Evolutionary conservation across 2,797 vertebrate genomes (phyloP), one percentile per base, ranked within the genome.

Genomic region (Anguilla megastoma): DNA sequence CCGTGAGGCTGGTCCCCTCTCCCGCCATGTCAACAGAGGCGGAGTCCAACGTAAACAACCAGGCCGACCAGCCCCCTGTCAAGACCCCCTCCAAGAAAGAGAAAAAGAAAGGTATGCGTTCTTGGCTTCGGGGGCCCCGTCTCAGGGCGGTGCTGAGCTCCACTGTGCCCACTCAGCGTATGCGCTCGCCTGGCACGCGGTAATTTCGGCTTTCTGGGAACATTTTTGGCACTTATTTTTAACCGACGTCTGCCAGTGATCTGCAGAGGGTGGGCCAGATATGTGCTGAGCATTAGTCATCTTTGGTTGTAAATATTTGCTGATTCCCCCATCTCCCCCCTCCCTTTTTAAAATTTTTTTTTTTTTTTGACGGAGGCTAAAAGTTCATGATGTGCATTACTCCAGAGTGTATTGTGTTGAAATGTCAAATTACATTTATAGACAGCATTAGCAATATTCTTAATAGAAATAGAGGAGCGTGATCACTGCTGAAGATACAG

Each of bases 81-180:
- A 92, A 95, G 91, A 95, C 94, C 0, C 88, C 94, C 0, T 96
- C 95, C 1, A 97, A 97, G 92, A 97, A 97, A 18, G 97, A 97
- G 86, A 97, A 96, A 92, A 97, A 96, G 93, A 97, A 96, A 94
- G 97, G 97, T 97, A 95, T 87, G 91, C 87, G 52, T 66, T 86
- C 74, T 52, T 10, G 60, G 74, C 45, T 21, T 56, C 0, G 3
- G 30, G 10, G 50, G 52, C 8, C 2, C 16, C 24, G 10, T 45
- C 33, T 69, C 66, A 41, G 30, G 41, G 24, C 36, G 58, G 85
- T 82, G 27, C 16, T 50, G 76, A 18, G 36, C 41, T 66, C 24
- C n/a, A 18, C 76, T 50, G 1, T 50, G 76, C 54, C 9, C 60
- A 48, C 56, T 88, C 36, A 66, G 88, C 45, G 56, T 63, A 16